Evolutionary conservation across 2,888 invertebrate genomes (phyloP).

Genomic region (Phragmatobia fuliginosa): DNA sequence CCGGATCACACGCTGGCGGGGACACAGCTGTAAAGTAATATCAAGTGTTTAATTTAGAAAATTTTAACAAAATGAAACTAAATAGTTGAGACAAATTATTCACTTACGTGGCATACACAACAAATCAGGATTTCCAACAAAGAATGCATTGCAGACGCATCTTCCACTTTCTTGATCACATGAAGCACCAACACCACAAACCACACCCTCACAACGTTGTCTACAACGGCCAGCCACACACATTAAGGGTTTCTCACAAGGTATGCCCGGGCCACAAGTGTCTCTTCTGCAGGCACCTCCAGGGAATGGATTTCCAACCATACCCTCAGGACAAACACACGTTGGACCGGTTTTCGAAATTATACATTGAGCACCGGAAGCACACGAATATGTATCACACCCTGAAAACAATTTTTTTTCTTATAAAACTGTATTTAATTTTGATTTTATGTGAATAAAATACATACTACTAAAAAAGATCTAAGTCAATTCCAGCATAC

Average conservation of each 20-base stretch:
- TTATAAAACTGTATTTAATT: background rate
- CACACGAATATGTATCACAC: conserved; percentile 92
- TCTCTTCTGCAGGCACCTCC: conserved; percentile 94
- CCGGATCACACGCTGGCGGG: conserved; percentile 92
- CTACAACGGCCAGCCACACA: conserved; percentile 96
- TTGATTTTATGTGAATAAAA: background rate
- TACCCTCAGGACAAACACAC: conserved; percentile 95
- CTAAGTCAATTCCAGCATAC: no score
- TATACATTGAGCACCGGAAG: conserved; percentile 94
- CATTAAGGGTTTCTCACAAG: conserved; percentile 92
- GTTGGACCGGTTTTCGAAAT: conserved; percentile 94
- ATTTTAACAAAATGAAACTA: background rate
- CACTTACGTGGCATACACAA: conserved; percentile 96
- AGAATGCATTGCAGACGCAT: conserved; percentile 95
- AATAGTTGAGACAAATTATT: conserved; percentile 4
- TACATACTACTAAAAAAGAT: no score
- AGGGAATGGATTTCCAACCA: conserved; percentile 96
- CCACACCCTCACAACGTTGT: conserved; percentile 94
- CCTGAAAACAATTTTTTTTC: conserved; percentile 71
- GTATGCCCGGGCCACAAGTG: conserved; percentile 91
- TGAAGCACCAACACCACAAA: conserved; percentile 95
- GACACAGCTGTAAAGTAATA: conserved; percentile 88
- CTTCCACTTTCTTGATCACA: conserved; percentile 93
- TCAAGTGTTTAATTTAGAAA: no score
- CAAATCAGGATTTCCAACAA: conserved; percentile 95